Percentiles rank a stretch among this genome's conserved stretches.
phyloP scores from a whole-genome alignment of 2,888 invertebrate genomes.

The Drosophila fulvimacula region DNA sequence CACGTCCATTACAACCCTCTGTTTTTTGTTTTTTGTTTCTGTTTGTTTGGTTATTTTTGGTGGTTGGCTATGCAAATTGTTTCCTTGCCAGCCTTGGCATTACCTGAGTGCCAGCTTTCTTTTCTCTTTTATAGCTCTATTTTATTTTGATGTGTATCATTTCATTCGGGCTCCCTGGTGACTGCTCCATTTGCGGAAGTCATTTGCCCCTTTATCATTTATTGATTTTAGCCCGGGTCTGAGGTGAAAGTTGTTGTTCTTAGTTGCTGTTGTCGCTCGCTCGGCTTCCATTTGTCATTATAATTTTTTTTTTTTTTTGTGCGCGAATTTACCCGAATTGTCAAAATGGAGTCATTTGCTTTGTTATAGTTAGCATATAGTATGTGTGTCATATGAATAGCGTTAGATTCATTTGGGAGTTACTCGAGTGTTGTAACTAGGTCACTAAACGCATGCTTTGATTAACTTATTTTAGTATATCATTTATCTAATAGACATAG shows the following conservation, averaged over 20 bases:
- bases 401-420: not conserved
- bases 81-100: conserved; percentile 18
- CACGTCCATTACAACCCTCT: conserved; percentile 2
- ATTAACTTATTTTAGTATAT: too few species aligned
- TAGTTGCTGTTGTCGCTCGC: not conserved
- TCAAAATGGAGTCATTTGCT: not conserved
- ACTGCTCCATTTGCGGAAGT: conserved; percentile 42
- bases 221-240: conserved; percentile 39
- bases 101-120: conserved; percentile 32
- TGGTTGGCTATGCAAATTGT: conserved; percentile 40
- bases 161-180: conserved; percentile 7
- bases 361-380: not conserved
- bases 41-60: too few species aligned
- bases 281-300: not conserved
- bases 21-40: conserved; percentile 3
- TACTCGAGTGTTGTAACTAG: not conserved
- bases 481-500: not conserved
- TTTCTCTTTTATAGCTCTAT: not conserved
- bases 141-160: not conserved
- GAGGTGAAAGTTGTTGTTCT: conserved; percentile 17
- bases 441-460: not conserved
- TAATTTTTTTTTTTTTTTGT: too few species aligned
- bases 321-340: not conserved
- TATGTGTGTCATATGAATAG: not conserved
- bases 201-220: conserved; percentile 31